phyloP scores from a whole-genome alignment of 2,797 vertebrate species.

The Melanogrammus aeglefinus region DNA sequence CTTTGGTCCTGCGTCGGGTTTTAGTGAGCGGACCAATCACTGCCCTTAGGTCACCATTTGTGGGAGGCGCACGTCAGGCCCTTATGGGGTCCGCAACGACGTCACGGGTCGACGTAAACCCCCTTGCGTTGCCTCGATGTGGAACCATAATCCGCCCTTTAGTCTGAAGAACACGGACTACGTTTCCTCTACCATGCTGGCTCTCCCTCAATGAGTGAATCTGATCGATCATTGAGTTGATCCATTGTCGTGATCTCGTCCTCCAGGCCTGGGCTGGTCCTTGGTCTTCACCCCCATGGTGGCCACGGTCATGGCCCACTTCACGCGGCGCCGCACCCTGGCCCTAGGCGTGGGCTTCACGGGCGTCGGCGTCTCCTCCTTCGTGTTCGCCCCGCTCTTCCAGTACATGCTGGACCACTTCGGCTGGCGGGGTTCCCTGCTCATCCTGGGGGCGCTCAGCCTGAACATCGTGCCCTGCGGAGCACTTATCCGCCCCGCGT shows the following conservation, averaged over 20 bases:
- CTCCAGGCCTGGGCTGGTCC: constrained; percentile 84
- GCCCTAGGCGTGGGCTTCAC: constrained; percentile 81
- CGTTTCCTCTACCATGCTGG: too few species aligned
- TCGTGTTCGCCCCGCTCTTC: constrained; percentile 86
- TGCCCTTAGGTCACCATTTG: too few species aligned
- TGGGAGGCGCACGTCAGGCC: too few species aligned
- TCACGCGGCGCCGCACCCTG: constrained; percentile 74
- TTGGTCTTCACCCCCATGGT: constrained; percentile 84
- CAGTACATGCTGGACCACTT: constrained; percentile 81
- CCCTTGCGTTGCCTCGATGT: too few species aligned
- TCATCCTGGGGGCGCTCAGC: constrained; percentile 82
- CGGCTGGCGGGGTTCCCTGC: constrained; percentile 83
- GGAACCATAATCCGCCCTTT: too few species aligned
- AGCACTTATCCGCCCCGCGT: constrained; percentile 76
- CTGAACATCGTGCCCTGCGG: constrained; percentile 84
- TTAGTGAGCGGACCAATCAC: too few species aligned
- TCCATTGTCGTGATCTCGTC: not conserved
- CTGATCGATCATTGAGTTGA: too few species aligned
- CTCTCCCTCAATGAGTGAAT: too few species aligned
- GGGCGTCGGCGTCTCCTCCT: constrained; percentile 84
- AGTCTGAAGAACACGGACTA: too few species aligned
- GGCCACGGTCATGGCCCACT: constrained; percentile 82
- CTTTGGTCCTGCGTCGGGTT: too few species aligned
- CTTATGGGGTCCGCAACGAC: too few species aligned
- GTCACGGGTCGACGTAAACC: too few species aligned